phyloP scores from a whole-genome alignment of 2,113 vertebrate genomes.

The Sinosuthora webbiana region DNA sequence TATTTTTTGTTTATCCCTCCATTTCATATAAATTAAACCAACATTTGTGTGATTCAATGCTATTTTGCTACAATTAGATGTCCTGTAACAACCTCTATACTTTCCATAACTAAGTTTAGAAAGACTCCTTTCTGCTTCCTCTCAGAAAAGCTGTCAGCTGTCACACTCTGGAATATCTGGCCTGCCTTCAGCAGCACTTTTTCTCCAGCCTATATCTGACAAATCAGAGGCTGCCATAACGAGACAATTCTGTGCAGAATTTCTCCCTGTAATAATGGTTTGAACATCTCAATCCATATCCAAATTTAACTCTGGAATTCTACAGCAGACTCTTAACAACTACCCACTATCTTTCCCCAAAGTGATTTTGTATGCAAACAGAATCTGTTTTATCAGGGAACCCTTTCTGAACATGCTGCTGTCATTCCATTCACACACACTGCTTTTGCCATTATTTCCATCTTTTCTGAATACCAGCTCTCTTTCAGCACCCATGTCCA shows the following conservation, averaged over 20 bases:
- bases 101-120: slow-evolving; percentile 35
- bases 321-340: background rate
- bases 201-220: background rate
- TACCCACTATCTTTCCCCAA: background rate
- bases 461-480: background rate
- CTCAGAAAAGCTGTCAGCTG: slow-evolving; percentile 47
- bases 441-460: background rate
- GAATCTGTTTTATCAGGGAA: background rate
- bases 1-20: background rate
- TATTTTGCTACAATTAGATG: background rate
- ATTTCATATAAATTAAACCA: background rate
- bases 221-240: background rate
- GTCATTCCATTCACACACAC: background rate
- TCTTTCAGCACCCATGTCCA: background rate
- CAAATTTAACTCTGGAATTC: slow-evolving; percentile 40
- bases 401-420: background rate
- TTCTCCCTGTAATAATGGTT: background rate
- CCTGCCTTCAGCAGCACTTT: slow-evolving; percentile 1
- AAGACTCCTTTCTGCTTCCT: slow-evolving; percentile 12
- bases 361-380: slow-evolving; percentile 29
- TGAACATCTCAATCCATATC: slow-evolving; percentile 1
- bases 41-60: background rate
- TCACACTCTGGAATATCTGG: background rate
- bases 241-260: slow-evolving; percentile 6
- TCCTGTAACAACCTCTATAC: background rate